These are phyloP conservation scores for Clusia tigrina DNA, from an alignment of 2,888 invertebrate species.

Conservation along the genomic window DNA sequence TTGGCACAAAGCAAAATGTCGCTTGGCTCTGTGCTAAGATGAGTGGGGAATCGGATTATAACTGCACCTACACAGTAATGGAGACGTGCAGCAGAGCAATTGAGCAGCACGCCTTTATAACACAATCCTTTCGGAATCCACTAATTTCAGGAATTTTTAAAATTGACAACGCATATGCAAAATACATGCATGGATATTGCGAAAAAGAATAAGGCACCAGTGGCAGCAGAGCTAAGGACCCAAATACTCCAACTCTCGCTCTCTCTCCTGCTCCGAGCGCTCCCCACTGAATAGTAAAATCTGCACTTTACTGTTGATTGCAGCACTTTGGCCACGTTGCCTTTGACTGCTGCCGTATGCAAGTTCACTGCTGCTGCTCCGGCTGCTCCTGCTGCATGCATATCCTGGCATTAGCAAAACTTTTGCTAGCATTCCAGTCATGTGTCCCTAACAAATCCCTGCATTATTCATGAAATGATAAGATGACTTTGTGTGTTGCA, in stretches of 20 bases:
- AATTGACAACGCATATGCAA: neutral
- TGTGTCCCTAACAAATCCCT: constrained; percentile 61
- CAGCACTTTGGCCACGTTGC: constrained; percentile 37
- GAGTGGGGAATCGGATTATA: too few relatives aligned
- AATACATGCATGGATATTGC: neutral
- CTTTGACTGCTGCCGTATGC: neutral
- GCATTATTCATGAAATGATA: constrained; percentile 61
- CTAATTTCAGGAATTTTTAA: neutral
- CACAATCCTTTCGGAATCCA: too few relatives aligned
- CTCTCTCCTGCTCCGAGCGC: neutral
- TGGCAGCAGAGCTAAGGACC: neutral
- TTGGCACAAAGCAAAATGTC: too few relatives aligned
- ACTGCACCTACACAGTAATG: too few relatives aligned
- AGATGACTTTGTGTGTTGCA: constrained; percentile 54
- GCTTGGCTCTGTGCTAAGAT: too few relatives aligned
- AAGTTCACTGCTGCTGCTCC: too few relatives aligned
- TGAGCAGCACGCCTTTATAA: too few relatives aligned
- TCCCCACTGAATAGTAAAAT: constrained; percentile 48
- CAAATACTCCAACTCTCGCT: neutral
- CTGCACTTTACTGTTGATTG: constrained; percentile 57
- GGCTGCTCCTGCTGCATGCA: too few relatives aligned
- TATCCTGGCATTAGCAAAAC: constrained; percentile 37
- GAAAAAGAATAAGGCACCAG: neutral
- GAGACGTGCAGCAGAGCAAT: too few relatives aligned
- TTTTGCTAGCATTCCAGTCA: constrained; percentile 57